These are phyloP conservation scores for Campodea augens DNA, from an alignment of 1,140 invertebrate genomes.

Conservation along the genomic window DNA sequence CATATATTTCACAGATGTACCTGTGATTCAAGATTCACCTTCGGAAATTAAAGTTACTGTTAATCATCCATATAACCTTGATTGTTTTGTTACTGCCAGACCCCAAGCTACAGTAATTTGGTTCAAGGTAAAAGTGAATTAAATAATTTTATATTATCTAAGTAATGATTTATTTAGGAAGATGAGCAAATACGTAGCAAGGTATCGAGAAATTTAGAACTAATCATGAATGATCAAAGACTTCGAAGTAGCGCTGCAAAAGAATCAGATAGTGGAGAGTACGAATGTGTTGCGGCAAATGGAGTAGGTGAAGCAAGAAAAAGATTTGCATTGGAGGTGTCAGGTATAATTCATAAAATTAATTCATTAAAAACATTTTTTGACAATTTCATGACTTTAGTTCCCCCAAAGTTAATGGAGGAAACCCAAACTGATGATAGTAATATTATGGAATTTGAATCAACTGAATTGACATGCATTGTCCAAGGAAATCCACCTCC, in stretches of 20 bases:
- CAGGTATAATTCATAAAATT: not conserved
- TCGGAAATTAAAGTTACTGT: not conserved
- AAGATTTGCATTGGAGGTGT: not conserved
- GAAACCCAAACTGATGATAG: not conserved
- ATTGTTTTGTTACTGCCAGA: not conserved
- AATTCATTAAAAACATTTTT: not conserved
- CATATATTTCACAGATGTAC: too few relatives aligned
- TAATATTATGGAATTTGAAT: not conserved
- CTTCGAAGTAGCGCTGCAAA: not conserved
- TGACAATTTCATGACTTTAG: too few relatives aligned
- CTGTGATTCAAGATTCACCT: too few relatives aligned
- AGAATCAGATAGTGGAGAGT: not conserved
- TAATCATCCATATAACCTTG: not conserved
- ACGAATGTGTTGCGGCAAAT: not conserved
- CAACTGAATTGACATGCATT: not conserved
- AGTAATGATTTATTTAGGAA: too few relatives aligned
- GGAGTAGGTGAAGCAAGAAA: not conserved
- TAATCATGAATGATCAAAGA: not conserved
- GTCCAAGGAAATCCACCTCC: not conserved
- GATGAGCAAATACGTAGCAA: too few relatives aligned
- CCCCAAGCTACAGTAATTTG: not conserved
- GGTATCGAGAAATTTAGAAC: not conserved
- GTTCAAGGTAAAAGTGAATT: not conserved
- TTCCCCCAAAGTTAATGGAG: not conserved
- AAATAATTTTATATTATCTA: not conserved